phyloP scores from a whole-genome alignment of 1,140 invertebrate species.

The Chironomus tepperi region DNA sequence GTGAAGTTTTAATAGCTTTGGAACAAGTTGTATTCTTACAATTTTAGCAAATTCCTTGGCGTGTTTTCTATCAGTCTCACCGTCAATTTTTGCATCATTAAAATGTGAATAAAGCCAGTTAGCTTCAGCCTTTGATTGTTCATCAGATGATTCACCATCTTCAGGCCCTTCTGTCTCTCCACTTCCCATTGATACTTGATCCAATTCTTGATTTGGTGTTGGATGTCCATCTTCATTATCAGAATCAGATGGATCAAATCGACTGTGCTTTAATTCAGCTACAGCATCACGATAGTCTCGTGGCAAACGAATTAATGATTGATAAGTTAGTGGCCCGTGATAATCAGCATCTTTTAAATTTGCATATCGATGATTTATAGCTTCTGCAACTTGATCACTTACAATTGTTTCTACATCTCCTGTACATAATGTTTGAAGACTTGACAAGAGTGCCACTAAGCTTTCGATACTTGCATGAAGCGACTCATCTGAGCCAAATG shows the following conservation, averaged over 20 bases:
- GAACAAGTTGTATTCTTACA: constrained; percentile 51
- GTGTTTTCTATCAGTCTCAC: constrained; percentile 38
- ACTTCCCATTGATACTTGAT: constrained; percentile 48
- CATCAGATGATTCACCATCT: constrained; percentile 41
- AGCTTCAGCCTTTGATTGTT: constrained; percentile 36
- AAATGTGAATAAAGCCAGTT: constrained; percentile 39
- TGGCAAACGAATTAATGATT: constrained; percentile 68
- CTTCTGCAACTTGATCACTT: constrained; percentile 41
- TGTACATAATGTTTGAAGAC: constrained; percentile 69
- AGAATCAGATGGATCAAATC: constrained; percentile 45
- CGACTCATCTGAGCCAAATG: constrained; percentile 55
- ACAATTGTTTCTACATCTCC: constrained; percentile 52
- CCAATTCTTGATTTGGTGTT: constrained; percentile 35
- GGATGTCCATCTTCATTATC: constrained; percentile 46
- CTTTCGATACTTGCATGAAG: constrained; percentile 73
- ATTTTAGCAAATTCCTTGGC: constrained; percentile 37
- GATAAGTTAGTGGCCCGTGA: constrained; percentile 71
- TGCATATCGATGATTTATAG: constrained; percentile 63
- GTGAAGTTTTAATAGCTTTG: constrained; percentile 49
- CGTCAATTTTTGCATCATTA: constrained; percentile 35
- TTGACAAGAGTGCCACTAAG: constrained; percentile 70
- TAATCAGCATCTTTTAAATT: constrained; percentile 72
- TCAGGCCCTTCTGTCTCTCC: constrained; percentile 67
- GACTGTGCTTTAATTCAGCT: constrained; percentile 46
- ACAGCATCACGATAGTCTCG: constrained; percentile 59